Percentiles rank a stretch among this genome's conserved stretches.
Conservation (phyloP, 1,140 invertebrate species). For the Pseudomyrmex flavicornis region DNA sequence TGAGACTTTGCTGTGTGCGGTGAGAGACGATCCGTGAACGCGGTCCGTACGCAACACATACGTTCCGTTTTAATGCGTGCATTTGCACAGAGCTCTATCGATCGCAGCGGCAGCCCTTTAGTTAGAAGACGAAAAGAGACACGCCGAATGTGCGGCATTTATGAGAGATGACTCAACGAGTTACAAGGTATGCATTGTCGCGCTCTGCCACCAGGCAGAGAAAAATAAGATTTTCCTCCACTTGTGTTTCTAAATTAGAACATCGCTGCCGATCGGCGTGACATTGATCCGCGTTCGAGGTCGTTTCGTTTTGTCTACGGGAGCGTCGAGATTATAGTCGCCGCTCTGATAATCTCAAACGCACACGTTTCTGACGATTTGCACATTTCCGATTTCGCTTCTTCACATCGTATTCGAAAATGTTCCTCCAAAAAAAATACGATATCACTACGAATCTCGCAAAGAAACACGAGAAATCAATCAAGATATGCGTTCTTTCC, state of each 20-base stretch:
- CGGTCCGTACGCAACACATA: constrained; percentile 1
- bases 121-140: constrained; percentile 22
- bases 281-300: constrained; percentile 40
- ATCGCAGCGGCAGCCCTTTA: constrained; percentile 39
- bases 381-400: constrained; percentile 19
- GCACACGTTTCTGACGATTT: neutral
- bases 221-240: constrained; percentile 51
- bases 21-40: neutral
- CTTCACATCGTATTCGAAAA: neutral
- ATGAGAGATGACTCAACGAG: constrained; percentile 61
- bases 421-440: neutral
- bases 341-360: neutral
- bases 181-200: neutral
- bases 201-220: constrained; percentile 12
- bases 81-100: constrained; percentile 41
- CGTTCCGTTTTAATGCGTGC: constrained; percentile 26
- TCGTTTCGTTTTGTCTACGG: constrained; percentile 36
- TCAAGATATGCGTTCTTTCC: neutral
- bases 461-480: neutral
- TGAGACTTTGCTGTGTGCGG: constrained; percentile 2
- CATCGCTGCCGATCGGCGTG: neutral
- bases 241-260: constrained; percentile 35
- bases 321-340: neutral
- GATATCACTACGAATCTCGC: neutral
- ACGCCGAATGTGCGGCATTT: constrained; percentile 31